phyloP scores from a whole-genome alignment of 2,797 vertebrate species.

The Cryptoblepharus egeriae region DNA sequence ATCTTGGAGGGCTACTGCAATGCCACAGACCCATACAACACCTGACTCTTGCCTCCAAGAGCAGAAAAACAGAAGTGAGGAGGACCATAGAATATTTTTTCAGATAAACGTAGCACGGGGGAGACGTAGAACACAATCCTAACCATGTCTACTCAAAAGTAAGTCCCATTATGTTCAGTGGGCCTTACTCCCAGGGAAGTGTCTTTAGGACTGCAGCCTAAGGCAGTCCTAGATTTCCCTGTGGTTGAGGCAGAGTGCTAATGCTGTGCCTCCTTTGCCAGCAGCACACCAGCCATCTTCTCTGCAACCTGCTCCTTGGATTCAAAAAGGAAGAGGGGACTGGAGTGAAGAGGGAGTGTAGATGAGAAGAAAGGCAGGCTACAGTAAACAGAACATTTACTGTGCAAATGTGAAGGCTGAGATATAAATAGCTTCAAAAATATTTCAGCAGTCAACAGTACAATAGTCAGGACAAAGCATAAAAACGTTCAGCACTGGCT shows the following conservation, averaged over 20 bases:
- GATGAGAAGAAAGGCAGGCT: not conserved
- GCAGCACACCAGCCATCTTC: too few species aligned
- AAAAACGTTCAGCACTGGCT: not conserved
- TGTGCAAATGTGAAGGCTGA: not conserved
- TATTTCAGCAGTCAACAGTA: not conserved
- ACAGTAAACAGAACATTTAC: not conserved
- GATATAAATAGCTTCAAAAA: not conserved
- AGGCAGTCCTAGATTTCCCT: not conserved
- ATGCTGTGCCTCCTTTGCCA: too few species aligned
- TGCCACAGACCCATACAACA: not conserved
- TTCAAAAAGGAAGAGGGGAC: too few species aligned
- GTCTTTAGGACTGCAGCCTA: too few species aligned
- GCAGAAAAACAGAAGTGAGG: not conserved
- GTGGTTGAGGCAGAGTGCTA: too few species aligned
- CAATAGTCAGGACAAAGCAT: not conserved
- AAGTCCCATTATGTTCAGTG: too few species aligned
- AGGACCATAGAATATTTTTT: not conserved
- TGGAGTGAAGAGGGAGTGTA: too few species aligned
- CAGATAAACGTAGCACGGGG: not conserved
- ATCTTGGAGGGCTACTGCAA: not conserved
- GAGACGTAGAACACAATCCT: too few species aligned
- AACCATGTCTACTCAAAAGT: too few species aligned
- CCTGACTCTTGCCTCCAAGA: too few species aligned
- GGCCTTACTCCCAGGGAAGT: too few species aligned
- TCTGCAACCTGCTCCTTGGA: too few species aligned